A percentile compares a stretch with the other conserved stretches of the same genome.
Evolutionary conservation across 2,888 invertebrate genomes (phyloP).

Genomic region (Gortyna flavago): DNA sequence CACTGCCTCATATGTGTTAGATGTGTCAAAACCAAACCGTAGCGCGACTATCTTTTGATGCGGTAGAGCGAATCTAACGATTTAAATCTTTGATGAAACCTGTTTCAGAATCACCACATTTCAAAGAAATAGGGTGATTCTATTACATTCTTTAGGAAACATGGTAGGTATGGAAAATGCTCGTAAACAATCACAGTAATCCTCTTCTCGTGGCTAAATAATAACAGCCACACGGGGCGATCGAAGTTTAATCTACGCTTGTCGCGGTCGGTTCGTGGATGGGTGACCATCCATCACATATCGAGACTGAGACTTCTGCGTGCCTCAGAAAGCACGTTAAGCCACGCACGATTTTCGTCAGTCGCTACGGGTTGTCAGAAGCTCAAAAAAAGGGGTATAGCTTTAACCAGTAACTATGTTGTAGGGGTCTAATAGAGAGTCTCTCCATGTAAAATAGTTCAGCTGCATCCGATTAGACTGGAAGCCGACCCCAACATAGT

Average conservation of each 20-base stretch:
- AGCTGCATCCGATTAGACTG: too few relatives aligned
- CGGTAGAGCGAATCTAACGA: not conserved
- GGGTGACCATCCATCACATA: not conserved
- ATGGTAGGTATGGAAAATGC: not conserved
- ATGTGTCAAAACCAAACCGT: not conserved
- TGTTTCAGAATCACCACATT: not conserved
- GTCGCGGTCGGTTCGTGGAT: not conserved
- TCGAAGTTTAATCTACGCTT: not conserved
- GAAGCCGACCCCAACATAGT: too few relatives aligned
- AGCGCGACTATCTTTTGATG: not conserved
- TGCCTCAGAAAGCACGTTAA: not conserved
- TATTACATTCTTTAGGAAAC: slow-evolving; percentile 15
- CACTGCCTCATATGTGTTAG: not conserved
- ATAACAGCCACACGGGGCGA: not conserved
- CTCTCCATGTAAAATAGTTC: too few relatives aligned
- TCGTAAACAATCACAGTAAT: slow-evolving; percentile 1
- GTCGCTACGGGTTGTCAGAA: not conserved
- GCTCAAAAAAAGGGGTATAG: not conserved
- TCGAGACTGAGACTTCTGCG: not conserved
- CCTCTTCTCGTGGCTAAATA: not conserved
- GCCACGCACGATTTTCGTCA: too few relatives aligned
- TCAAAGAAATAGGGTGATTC: slow-evolving; percentile 17
- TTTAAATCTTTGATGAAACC: not conserved
- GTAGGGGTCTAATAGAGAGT: too few relatives aligned
- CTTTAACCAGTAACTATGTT: too few relatives aligned